Percentiles rank a stretch among this genome's conserved stretches.
Conservation (phyloP, 2,888 invertebrate genomes). For the Carabus problematicus region DNA sequence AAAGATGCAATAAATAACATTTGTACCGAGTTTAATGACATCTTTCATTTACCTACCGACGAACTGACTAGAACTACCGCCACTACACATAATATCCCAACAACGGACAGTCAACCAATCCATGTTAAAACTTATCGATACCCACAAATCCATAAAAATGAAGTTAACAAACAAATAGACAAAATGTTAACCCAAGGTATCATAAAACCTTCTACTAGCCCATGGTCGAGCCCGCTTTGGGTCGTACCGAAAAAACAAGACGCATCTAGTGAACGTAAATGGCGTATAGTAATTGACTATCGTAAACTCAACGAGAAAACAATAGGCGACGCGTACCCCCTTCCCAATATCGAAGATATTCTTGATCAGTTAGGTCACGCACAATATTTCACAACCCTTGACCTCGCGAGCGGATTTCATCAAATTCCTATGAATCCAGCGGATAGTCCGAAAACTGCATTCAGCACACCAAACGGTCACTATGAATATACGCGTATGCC, state of each 20-base stretch:
- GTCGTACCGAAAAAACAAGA: too few species aligned
- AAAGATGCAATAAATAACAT: conserved; percentile 35
- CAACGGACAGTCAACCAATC: too few species aligned
- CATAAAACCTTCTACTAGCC: conserved; percentile 32
- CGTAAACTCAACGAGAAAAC: conserved; percentile 12
- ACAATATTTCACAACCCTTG: conserved; percentile 10
- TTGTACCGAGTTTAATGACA: conserved; percentile 15
- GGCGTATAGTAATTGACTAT: too few species aligned
- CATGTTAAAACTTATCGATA: conserved; percentile 9
- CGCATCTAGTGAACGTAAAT: too few species aligned
- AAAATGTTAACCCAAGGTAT: conserved; percentile 39
- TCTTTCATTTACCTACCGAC: conserved; percentile 11
- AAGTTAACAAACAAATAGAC: conserved; percentile 1
- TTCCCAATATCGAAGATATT: conserved; percentile 15
- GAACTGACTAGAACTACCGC: conserved; percentile 11
- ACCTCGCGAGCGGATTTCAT: conserved; percentile 11
- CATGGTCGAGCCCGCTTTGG: too few species aligned
- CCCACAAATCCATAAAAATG: conserved; percentile 7
- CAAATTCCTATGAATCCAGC: conserved; percentile 20
- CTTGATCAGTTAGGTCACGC: too few species aligned
- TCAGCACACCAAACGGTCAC: conserved; percentile 43
- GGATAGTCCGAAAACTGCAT: conserved; percentile 45
- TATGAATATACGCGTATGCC: conserved; percentile 44
- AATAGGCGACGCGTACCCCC: conserved; percentile 14
- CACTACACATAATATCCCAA: background rate